A percentile compares a stretch with the other conserved stretches of the same genome.
phyloP scores from a whole-genome alignment of 2,888 invertebrate species.

The Globia sparganii region DNA sequence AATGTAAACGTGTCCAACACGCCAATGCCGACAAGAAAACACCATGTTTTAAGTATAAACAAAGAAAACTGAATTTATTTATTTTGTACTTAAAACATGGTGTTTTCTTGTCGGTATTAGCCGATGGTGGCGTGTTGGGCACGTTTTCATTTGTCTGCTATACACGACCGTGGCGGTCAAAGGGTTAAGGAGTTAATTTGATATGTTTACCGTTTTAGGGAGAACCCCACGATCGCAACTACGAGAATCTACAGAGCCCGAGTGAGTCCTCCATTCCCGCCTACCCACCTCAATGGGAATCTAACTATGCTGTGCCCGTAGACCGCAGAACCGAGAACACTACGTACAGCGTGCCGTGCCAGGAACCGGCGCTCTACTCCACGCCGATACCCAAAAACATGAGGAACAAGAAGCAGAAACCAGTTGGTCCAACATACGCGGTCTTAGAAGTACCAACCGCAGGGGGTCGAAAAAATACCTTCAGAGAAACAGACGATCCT shows the following conservation, averaged over 20 bases:
- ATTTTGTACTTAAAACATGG: too few relatives aligned
- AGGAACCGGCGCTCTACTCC: constrained; percentile 18
- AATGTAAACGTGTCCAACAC: too few relatives aligned
- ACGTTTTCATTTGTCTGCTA: too few relatives aligned
- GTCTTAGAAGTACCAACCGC: neutral
- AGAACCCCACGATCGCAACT: constrained; percentile 2
- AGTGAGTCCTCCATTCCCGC: constrained; percentile 24
- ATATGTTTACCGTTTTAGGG: constrained; percentile 19
- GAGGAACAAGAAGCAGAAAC: constrained; percentile 18
- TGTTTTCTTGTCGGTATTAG: too few relatives aligned
- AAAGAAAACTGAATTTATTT: too few relatives aligned
- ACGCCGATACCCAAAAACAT: constrained; percentile 27
- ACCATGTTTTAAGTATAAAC: too few relatives aligned
- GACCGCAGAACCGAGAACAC: constrained; percentile 35
- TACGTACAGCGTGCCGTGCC: constrained; percentile 44
- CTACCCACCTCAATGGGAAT: constrained; percentile 42
- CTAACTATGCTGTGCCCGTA: constrained; percentile 34
- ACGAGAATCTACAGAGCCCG: constrained; percentile 22
- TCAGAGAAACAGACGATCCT: constrained; percentile 41
- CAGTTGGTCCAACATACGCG: constrained; percentile 24
- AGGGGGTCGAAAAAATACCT: constrained; percentile 7
- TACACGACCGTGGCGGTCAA: too few relatives aligned
- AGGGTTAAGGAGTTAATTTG: neutral
- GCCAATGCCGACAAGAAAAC: too few relatives aligned
- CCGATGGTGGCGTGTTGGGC: too few relatives aligned